These are phyloP conservation scores for Brotula barbata DNA, from an alignment of 2,797 vertebrate species.

Conservation along the genomic window DNA sequence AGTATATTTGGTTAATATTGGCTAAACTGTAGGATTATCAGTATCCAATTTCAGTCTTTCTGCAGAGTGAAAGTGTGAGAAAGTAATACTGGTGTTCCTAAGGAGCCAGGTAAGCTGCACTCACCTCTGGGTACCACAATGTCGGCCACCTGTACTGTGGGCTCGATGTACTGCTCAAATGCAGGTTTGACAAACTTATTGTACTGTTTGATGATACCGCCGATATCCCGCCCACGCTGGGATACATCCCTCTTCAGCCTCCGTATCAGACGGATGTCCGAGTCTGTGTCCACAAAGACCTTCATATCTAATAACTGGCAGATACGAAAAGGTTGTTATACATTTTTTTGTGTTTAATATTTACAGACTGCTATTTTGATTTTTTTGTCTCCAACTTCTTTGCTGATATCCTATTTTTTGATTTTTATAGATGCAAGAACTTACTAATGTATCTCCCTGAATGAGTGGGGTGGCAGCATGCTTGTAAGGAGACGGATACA, in stretches of 20 bases:
- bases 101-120: background rate
- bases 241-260: constrained; percentile 84
- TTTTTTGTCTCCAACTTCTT: too few species aligned
- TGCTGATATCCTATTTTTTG: too few species aligned
- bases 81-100: background rate
- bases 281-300: constrained; percentile 86
- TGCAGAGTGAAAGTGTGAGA: background rate
- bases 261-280: constrained; percentile 84
- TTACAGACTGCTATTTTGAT: too few species aligned
- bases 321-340: background rate
- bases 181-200: constrained; percentile 87
- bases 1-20: too few species aligned
- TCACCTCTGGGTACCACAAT: constrained; percentile 86
- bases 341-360: too few species aligned
- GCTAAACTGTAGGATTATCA: background rate
- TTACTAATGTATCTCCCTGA: too few species aligned
- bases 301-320: constrained; percentile 85
- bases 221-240: constrained; percentile 80
- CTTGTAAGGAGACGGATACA: too few species aligned
- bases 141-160: constrained; percentile 84
- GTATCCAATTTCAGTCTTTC: background rate
- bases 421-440: too few species aligned
- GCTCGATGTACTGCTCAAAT: constrained; percentile 87
- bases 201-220: constrained; percentile 85
- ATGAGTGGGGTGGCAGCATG: too few species aligned